A percentile compares a stretch with the other conserved stretches of the same genome.
Evolutionary conservation across 1,140 invertebrate species (phyloP).

Genomic region (Listronotus oregonensis): DNA sequence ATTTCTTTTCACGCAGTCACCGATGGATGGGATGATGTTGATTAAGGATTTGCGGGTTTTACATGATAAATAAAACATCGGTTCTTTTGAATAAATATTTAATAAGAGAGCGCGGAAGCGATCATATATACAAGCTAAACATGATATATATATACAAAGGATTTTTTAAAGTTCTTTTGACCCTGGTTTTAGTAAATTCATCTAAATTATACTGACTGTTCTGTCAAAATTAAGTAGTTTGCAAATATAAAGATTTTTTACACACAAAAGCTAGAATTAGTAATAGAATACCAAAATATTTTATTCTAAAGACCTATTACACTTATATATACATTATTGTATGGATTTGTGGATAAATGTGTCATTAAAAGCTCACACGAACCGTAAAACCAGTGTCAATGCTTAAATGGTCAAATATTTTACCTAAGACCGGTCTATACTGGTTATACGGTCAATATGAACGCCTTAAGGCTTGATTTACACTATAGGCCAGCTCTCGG

Average conservation of each 20-base stretch:
- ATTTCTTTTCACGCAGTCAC: too few species aligned
- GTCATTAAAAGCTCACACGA: too few species aligned
- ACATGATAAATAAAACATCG: too few species aligned
- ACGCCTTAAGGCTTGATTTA: too few species aligned
- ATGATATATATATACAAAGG: not conserved
- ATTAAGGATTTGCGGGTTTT: too few species aligned
- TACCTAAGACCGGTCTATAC: too few species aligned
- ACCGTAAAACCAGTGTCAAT: too few species aligned
- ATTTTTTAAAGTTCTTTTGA: conserved; percentile 1
- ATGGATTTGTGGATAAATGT: not conserved
- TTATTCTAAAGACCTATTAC: conserved; percentile 1
- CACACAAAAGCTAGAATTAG: conserved; percentile 30
- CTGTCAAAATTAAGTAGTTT: conserved; percentile 12
- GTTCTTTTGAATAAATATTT: not conserved
- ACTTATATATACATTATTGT: conserved; percentile 10
- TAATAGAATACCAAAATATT: conserved; percentile 25
- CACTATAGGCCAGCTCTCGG: too few species aligned
- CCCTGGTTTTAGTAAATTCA: not conserved
- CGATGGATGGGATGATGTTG: too few species aligned
- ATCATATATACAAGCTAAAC: conserved; percentile 4
- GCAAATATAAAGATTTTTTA: conserved; percentile 36
- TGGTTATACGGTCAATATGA: too few species aligned
- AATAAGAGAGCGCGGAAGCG: not conserved
- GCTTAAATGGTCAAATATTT: too few species aligned
- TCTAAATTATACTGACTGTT: not conserved